Percentiles rank a stretch among this genome's conserved stretches.
Evolutionary conservation across 2,797 vertebrate species (phyloP).

Genomic region (Hephaestus fuliginosus): DNA sequence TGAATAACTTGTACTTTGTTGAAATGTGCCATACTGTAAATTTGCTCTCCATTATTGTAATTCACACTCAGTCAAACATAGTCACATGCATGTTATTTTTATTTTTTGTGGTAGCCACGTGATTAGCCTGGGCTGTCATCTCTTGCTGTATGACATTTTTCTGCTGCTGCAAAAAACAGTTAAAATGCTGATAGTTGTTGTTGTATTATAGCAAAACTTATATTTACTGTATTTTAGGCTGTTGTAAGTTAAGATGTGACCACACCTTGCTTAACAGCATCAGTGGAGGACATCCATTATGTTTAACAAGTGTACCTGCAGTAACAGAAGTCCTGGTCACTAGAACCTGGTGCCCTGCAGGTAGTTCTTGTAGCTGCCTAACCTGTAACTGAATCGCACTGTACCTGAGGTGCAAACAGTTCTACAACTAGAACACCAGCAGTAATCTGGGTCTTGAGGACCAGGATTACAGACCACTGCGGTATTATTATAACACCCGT

Average conservation of each 20-base stretch:
- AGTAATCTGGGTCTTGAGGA: slow-evolving; percentile 25
- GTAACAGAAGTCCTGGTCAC: neutral
- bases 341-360: slow-evolving; percentile 18
- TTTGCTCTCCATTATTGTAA: slow-evolving; percentile 27
- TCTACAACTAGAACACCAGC: slow-evolving; percentile 4
- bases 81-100: slow-evolving; percentile 47
- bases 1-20: slow-evolving; percentile 20
- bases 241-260: slow-evolving; percentile 8
- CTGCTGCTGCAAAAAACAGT: neutral
- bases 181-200: neutral
- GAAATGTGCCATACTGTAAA: slow-evolving; percentile 38
- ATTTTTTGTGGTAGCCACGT: slow-evolving; percentile 36
- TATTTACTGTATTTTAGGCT: slow-evolving; percentile 3
- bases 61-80: slow-evolving; percentile 33
- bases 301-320: neutral
- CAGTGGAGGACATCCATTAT: neutral
- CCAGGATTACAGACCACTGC: slow-evolving; percentile 27
- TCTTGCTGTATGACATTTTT: slow-evolving; percentile 32
- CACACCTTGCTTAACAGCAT: slow-evolving; percentile 1
- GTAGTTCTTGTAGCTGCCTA: neutral
- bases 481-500: slow-evolving; percentile 18
- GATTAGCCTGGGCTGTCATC: slow-evolving; percentile 15
- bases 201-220: neutral
- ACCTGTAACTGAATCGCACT: slow-evolving; percentile 3
- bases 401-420: slow-evolving; percentile 17